These are phyloP conservation scores for Penaeus monodon DNA, from an alignment of 2,888 invertebrate genomes.

Conservation along the genomic window DNA sequence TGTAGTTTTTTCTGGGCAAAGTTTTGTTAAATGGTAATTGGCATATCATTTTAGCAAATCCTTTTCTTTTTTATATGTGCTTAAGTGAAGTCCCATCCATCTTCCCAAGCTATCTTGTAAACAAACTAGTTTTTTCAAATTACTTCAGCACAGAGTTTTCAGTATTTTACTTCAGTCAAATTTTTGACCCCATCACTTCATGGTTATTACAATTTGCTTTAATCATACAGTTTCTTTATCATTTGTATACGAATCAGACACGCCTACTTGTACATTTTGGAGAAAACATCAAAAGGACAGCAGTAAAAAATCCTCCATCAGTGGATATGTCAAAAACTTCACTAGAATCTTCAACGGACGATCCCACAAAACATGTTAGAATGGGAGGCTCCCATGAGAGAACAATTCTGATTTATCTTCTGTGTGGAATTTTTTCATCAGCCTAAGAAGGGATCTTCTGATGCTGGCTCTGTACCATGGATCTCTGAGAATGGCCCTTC, in stretches of 20 bases:
- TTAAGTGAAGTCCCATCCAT: neutral
- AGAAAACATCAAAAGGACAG: neutral
- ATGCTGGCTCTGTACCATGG: too few species aligned
- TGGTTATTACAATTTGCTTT: neutral
- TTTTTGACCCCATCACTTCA: too few species aligned
- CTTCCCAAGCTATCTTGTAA: constrained; percentile 1
- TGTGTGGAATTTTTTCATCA: too few species aligned
- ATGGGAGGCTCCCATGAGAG: too few species aligned
- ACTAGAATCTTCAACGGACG: neutral
- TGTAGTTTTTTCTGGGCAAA: constrained; percentile 31
- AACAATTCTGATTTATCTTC: too few species aligned
- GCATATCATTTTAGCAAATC: constrained; percentile 10
- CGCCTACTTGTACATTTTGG: constrained; percentile 38
- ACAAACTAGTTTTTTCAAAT: neutral
- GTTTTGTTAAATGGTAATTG: constrained; percentile 46
- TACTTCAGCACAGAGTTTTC: too few species aligned
- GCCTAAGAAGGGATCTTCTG: too few species aligned
- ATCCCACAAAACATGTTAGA: neutral
- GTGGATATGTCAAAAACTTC: neutral
- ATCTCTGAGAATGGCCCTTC: too few species aligned
- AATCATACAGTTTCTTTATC: constrained; percentile 8
- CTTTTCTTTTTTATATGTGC: neutral
- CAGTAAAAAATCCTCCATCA: neutral
- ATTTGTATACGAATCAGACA: constrained; percentile 23
- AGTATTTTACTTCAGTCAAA: too few species aligned